phyloP scores from a whole-genome alignment of 2,888 invertebrate genomes.

The Teleiodes luculella region DNA sequence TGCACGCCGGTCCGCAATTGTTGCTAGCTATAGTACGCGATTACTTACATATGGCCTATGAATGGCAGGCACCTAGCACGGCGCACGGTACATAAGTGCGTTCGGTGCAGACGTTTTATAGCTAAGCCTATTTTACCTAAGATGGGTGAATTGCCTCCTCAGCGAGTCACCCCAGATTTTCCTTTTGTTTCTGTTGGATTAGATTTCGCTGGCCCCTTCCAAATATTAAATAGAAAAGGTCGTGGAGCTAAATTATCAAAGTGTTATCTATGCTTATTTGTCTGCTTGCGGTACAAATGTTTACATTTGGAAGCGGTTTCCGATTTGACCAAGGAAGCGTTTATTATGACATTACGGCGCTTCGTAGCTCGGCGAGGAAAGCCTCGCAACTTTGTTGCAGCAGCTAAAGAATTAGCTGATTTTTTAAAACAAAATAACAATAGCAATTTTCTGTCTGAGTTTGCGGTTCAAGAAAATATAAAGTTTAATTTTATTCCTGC shows the following conservation, averaged over 20 bases:
- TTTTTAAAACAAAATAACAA: neutral
- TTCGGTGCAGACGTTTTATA: too few relatives aligned
- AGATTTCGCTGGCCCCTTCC: constrained; percentile 15
- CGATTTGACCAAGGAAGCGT: constrained; percentile 21
- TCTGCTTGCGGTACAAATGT: constrained; percentile 22
- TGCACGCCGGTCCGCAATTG: too few relatives aligned
- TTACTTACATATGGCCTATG: too few relatives aligned
- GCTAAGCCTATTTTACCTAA: too few relatives aligned
- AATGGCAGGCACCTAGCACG: too few relatives aligned
- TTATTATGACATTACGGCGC: constrained; percentile 16
- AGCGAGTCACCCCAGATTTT: too few relatives aligned
- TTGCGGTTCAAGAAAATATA: constrained; percentile 12
- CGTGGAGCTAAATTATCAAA: constrained; percentile 21
- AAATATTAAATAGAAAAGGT: constrained; percentile 19
- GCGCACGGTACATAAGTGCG: too few relatives aligned
- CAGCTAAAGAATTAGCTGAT: constrained; percentile 18
- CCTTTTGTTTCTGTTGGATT: constrained; percentile 8
- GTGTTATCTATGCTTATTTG: constrained; percentile 18
- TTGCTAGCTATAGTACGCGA: too few relatives aligned
- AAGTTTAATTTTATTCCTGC: constrained; percentile 20
- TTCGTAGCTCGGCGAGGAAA: constrained; percentile 25
- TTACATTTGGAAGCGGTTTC: constrained; percentile 23
- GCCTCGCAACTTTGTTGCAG: constrained; percentile 26
- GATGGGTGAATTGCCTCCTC: too few relatives aligned
- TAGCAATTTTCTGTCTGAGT: neutral